These are phyloP conservation scores for Boulengeromyrus knoepffleri DNA, from an alignment of 2,113 vertebrate genomes.

Conservation along the genomic window DNA sequence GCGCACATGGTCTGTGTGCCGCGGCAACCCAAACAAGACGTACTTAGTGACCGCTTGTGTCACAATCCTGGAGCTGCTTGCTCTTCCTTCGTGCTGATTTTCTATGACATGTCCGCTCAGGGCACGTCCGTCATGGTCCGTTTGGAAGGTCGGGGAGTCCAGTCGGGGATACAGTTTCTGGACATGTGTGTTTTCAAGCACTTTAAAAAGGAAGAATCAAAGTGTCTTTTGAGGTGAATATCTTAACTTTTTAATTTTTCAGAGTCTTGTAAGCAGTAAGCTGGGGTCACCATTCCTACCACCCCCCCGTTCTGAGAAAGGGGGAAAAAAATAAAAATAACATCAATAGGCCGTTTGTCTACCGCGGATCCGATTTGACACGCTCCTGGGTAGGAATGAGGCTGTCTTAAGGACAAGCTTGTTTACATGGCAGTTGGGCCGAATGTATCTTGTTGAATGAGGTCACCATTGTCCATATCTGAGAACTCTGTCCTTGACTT, in stretches of 20 bases:
- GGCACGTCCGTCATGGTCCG: too few relatives aligned
- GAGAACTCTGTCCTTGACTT: background rate
- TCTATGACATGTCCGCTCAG: background rate
- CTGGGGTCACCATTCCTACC: background rate
- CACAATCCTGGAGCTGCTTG: constrained; percentile 25
- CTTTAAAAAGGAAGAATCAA: constrained; percentile 24
- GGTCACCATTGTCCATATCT: background rate
- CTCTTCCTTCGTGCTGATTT: constrained; percentile 6
- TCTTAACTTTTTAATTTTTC: constrained; percentile 47
- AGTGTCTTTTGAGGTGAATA: constrained; percentile 46
- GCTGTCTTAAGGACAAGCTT: background rate
- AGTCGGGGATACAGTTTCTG: background rate
- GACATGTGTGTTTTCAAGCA: background rate
- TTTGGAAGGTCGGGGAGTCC: background rate
- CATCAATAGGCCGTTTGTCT: constrained; percentile 11
- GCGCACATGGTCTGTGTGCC: constrained; percentile 61
- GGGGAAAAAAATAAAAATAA: background rate
- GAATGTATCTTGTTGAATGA: background rate
- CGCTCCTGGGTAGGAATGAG: background rate
- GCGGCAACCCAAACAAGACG: constrained; percentile 62
- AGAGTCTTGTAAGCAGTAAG: background rate
- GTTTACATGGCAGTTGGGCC: background rate
- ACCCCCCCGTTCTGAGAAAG: background rate
- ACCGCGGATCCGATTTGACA: background rate
- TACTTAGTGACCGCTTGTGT: constrained; percentile 44